phyloP scores from a whole-genome alignment of 1,140 invertebrate genomes.

The Drosophila sulfurigaster region DNA sequence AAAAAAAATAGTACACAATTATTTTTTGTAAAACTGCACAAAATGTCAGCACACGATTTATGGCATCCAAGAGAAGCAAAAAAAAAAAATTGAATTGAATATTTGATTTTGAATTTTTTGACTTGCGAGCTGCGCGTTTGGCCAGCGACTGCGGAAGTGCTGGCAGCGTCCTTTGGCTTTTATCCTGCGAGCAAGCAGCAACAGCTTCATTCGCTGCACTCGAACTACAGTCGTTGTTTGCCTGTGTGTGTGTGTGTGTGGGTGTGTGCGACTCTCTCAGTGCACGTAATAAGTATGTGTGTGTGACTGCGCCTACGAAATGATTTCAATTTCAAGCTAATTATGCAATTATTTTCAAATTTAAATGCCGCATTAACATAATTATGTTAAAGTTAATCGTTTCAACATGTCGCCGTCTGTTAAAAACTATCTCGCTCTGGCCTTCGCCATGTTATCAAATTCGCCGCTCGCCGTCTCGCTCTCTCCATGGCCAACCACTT shows the following conservation, averaged over 20 bases:
- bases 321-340: too few relatives aligned
- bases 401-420: constrained; percentile 24
- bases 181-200: constrained; percentile 57
- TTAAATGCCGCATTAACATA: constrained; percentile 14
- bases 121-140: constrained; percentile 66
- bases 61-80: not conserved
- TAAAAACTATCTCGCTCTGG: constrained; percentile 23
- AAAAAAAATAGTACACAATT: constrained; percentile 20
- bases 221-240: constrained; percentile 13
- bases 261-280: constrained; percentile 6
- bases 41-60: constrained; percentile 9
- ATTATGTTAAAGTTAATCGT: constrained; percentile 18
- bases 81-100: constrained; percentile 1
- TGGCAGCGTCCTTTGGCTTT: constrained; percentile 72
- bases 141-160: constrained; percentile 75
- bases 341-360: too few relatives aligned
- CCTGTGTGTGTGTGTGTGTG: constrained; percentile 1
- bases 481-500: constrained; percentile 46
- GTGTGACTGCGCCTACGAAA: constrained; percentile 24
- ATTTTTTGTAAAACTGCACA: constrained; percentile 28
- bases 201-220: not conserved
- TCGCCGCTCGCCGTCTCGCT: constrained; percentile 44
- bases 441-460: constrained; percentile 17
- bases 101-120: constrained; percentile 10
- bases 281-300: constrained; percentile 6